Conservation (phyloP, 2,113 vertebrate species). For the Sigmodon hispidus region DNA sequence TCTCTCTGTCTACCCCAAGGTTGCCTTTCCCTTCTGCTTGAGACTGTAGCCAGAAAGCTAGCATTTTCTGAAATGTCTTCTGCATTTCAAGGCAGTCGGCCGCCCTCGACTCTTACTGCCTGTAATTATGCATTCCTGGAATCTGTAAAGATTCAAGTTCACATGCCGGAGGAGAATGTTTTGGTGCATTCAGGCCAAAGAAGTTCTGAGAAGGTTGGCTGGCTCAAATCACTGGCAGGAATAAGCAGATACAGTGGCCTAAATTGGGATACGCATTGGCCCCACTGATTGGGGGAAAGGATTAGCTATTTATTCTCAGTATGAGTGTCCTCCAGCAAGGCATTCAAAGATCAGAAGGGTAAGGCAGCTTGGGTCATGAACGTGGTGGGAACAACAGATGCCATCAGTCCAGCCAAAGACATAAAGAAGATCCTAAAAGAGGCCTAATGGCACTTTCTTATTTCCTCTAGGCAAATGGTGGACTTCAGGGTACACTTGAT, state of each 20-base stretch:
- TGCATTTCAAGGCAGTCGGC: neutral
- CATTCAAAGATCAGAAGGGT: neutral
- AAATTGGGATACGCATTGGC: neutral
- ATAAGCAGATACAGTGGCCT: neutral
- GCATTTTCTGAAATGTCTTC: slow-evolving; percentile 6
- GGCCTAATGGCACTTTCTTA: slow-evolving; percentile 22
- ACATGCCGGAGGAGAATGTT: neutral
- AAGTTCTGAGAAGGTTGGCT: neutral
- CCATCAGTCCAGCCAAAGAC: neutral
- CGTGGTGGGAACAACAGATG: neutral
- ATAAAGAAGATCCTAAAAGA: neutral
- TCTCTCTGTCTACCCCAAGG: neutral
- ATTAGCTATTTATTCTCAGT: neutral
- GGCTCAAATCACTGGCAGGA: neutral
- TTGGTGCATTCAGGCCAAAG: neutral
- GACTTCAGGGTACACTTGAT: neutral
- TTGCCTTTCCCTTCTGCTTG: neutral
- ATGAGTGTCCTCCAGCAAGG: too few species aligned
- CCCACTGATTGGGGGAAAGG: neutral
- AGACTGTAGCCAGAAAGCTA: neutral
- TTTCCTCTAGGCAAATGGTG: slow-evolving; percentile 43
- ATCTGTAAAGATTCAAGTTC: neutral
- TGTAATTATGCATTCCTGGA: neutral
- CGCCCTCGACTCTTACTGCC: neutral
- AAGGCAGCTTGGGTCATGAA: neutral